Base-by-base conservation (phyloP, 2,113 vertebrate species). In the Cervus canadensis region DNA sequence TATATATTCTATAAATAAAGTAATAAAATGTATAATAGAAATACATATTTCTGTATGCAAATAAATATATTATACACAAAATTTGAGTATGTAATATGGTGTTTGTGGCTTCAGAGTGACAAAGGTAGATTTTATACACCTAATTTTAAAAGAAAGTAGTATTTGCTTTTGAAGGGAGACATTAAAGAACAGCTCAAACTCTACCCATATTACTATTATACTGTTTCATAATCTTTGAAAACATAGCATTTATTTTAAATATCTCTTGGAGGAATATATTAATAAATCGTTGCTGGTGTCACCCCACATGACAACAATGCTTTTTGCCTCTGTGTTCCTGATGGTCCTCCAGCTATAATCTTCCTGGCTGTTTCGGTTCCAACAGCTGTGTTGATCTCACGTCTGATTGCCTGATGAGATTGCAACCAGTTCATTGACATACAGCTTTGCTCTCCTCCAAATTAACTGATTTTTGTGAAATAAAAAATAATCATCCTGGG, bases 41-140 rank as follows among this genome's bases (percentile, higher is more conserved):
- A 98, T 97, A 97, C 98, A 98, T 98, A 98, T 98, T 98, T 98
- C 98, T 98, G 98, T 98, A 98, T 98, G 97, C 98, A 98, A 98
- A 98, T 98, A 98, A 98, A 98, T 98, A 98, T 97, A 97, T 97
- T 98, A 97, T 98, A 97, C 96, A 97, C 96, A 97, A 97, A 97
- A 93, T 89, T 50, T 57, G 93, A 26, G 54, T 43, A 85, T 89
- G 96, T 28, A 33, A 64, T 93, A 88, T 97, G 89, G 59, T 94
- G 21, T 96, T 52, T 96, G 74, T 97, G 95, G 78, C 76, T 96
- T 97, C 54, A 25, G 50, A 94, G 23, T 84, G 57, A 33, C 57
- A 87, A 89, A 14, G 52, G 33, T 81, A 85, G 64, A 86, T 90
- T 93, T 81, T 56, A 43, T 30, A 25, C 21, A 84, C 21, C 76